Base-by-base conservation (phyloP, 2,797 vertebrate species). In the Microctenopoma lineatum region DNA sequence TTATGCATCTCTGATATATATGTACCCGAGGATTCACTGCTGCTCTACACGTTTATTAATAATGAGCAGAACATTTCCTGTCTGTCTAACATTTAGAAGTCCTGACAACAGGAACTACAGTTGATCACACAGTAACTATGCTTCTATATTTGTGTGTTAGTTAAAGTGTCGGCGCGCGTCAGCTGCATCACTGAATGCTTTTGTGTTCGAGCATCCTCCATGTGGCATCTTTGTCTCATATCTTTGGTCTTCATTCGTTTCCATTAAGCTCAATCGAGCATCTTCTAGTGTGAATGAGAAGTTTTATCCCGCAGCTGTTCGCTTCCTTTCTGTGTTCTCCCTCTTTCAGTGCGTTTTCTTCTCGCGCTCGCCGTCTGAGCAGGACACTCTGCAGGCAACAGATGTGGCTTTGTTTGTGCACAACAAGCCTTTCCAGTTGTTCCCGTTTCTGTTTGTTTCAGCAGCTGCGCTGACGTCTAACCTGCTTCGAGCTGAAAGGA, bases 301-400 rank as follows among this genome's bases (percentile, higher is more conserved):
- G 64, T 67, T 77, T 60, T 75, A 64, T 81, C 41, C 65, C 59
- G 83, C 90, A 91, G 90, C 83, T 90, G 90, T 69, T 77, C 73
- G 25, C 50, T 80, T 68, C 7, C 70, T 63, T 59, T 50, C 59
- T 15, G 14, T 27, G 4, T 60, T 70, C 54, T 57, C 13, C 65
- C 11, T 62, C 48, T 60, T 39, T 65, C 65, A 39, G 39, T 50
- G 13, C 0, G 2, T 1, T n/a, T 53, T 16, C 7, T 14, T 53
- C 38, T 59, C 38, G 32, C 44, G 29, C 55, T 59, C 52, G 55
- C 53, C 69, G 26, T 63, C 56, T 11, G 7, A 70, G 41, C 15
- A 25, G 41, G 53, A 78, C 70, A 46, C 41, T 75, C 36, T 13
- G 3, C 14, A 59, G 78, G 73, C 73, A 58, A 66, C 54, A 64